Conservation (phyloP, 2,113 vertebrate species). For the Gorilla gorilla region DNA sequence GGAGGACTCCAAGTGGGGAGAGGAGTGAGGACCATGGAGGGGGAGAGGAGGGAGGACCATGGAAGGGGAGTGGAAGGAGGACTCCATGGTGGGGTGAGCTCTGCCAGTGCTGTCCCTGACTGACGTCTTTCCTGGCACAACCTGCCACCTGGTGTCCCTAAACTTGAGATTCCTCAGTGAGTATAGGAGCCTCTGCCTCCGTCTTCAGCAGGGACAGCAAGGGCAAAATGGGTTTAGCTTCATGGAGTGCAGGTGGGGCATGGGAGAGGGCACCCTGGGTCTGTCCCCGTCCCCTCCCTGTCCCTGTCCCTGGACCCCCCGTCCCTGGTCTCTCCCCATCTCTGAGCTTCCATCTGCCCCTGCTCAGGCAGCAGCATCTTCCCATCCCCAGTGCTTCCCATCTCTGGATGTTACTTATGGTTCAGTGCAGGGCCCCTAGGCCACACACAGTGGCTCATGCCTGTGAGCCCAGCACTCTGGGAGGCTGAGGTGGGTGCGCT, state of each 20-base stretch:
- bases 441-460: too few species aligned
- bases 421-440: too few species aligned
- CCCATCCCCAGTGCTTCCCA: background rate
- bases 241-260: background rate
- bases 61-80: background rate
- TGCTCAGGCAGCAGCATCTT: background rate
- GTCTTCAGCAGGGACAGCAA: background rate
- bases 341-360: too few species aligned
- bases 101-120: background rate
- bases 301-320: too few species aligned
- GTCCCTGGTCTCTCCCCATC: too few species aligned
- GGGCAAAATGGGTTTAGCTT: background rate
- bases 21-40: too few species aligned
- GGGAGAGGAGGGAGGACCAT: too few species aligned
- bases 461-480: too few species aligned
- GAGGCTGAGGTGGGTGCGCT: too few species aligned
- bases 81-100: too few species aligned
- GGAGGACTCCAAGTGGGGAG: too few species aligned
- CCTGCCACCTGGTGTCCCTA: background rate
- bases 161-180: background rate
- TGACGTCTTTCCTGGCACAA: background rate
- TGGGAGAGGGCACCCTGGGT: background rate
- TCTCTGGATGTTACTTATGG: background rate
- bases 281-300: too few species aligned
- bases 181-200: background rate